Evolutionary conservation across 2,113 vertebrate species (phyloP), one percentile per base, ranked within the genome.

Genomic region (Macrotus californicus): DNA sequence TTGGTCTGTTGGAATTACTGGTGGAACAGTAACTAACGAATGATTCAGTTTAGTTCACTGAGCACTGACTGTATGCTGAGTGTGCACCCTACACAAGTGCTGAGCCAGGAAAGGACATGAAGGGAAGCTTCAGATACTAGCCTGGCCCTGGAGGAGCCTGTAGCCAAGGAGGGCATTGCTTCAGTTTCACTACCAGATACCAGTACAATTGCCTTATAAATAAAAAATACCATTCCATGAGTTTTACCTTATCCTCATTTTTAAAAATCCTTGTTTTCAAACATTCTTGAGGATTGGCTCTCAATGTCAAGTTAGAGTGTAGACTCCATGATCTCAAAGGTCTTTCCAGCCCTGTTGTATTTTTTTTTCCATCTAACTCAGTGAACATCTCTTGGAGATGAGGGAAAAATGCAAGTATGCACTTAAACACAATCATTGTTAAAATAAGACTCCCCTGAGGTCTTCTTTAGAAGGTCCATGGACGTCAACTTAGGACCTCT

Each of bases 401-500:
- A 31, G 69, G 3, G 34, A 22, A 52, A 73, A 88, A 67, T 54
- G 22, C 29, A 86, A 93, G 26, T 54, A 69, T 54, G 7, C 46
- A 64, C 13, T 34, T 67, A 91, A 94, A 59, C 24, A 81, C 26
- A 89, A 22, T 82, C 56, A 83, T 86, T 83, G 46, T 66, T 88
- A 43, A 52, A 83, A 56, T 5, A 96, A 94, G 89, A 64, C 6
- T 2, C 16, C 7, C 56, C 26, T 6, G 2, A 77, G 81, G 31
- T 88, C 59, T 80, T 76, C 50, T 66, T 11, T 36, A 75, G 76
- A 46, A 89, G 34, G 46, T 52, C 80, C 11, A 3, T 75, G 56
- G 69, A 76, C 82, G 89, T 93, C 34, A 86, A 39, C 9, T 89
- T 87, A 89, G 89, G 72, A 69, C 24, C n/a, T 79, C 59, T 91